Conservation (phyloP, 2,113 vertebrate species). For the Sarotherodon lohbergeri region DNA sequence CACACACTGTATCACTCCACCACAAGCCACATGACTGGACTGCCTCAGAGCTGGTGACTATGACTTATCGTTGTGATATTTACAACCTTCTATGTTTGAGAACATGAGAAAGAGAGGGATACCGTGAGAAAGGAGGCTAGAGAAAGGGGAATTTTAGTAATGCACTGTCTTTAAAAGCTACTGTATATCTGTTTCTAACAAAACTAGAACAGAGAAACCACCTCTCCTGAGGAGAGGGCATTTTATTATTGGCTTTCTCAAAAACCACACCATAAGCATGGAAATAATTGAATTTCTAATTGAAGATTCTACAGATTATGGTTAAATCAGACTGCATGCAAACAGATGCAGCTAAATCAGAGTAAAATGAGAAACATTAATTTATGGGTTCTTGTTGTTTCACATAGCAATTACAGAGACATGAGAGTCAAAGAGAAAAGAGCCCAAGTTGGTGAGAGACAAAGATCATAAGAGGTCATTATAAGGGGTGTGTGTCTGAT, state of each 20-base stretch:
- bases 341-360: slow-evolving; percentile 18
- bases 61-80: background rate
- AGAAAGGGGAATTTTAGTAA: background rate
- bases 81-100: background rate
- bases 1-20: background rate
- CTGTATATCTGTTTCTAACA: background rate
- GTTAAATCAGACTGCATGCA: background rate
- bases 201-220: background rate
- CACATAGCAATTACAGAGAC: slow-evolving; percentile 7
- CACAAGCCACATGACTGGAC: background rate
- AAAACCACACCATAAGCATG: background rate
- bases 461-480: slow-evolving; percentile 16
- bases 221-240: background rate
- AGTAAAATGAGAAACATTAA: slow-evolving; percentile 8
- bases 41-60: background rate
- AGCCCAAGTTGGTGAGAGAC: background rate
- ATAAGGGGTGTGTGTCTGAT: background rate
- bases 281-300: background rate
- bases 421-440: slow-evolving; percentile 12
- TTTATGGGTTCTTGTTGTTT: slow-evolving; percentile 6
- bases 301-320: background rate
- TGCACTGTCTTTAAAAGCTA: background rate
- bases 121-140: background rate
- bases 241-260: background rate
- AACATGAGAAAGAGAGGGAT: background rate